phyloP scores from a whole-genome alignment of 2,113 vertebrate species.

The Cynocephalus volans region DNA sequence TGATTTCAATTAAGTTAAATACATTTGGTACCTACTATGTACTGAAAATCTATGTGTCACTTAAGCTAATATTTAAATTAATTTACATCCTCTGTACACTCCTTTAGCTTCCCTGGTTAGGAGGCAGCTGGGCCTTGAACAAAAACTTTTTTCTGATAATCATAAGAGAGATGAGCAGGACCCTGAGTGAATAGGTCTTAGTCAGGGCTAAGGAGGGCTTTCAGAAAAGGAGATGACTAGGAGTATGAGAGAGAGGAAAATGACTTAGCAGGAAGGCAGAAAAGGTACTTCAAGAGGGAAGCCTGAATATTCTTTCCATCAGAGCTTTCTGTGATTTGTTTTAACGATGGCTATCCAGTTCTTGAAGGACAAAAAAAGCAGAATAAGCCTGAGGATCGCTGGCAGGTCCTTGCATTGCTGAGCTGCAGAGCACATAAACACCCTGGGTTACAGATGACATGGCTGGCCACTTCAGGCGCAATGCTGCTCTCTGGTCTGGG shows the following conservation, averaged over 20 bases:
- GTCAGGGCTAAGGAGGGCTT: neutral
- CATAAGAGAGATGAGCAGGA: neutral
- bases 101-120: constrained; percentile 38
- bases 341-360: neutral
- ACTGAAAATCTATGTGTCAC: neutral
- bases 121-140: neutral
- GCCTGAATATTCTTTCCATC: neutral
- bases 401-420: neutral
- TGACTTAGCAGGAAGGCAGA: neutral
- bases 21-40: neutral
- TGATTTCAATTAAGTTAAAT: constrained; percentile 56
- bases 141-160: neutral
- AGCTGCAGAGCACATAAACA: neutral
- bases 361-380: constrained; percentile 47
- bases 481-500: neutral
- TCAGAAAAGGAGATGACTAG: neutral
- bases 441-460: neutral
- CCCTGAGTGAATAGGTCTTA: neutral
- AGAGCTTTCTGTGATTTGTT: neutral
- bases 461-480: neutral
- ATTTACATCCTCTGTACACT: constrained; percentile 39
- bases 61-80: constrained; percentile 38
- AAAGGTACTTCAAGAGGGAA: constrained; percentile 26
- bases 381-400: neutral
- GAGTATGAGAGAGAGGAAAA: neutral